Evolutionary conservation across 2,888 invertebrate species (phyloP), one percentile per base, ranked within the genome.

Genomic region (Drosophila atroscutellata): DNA sequence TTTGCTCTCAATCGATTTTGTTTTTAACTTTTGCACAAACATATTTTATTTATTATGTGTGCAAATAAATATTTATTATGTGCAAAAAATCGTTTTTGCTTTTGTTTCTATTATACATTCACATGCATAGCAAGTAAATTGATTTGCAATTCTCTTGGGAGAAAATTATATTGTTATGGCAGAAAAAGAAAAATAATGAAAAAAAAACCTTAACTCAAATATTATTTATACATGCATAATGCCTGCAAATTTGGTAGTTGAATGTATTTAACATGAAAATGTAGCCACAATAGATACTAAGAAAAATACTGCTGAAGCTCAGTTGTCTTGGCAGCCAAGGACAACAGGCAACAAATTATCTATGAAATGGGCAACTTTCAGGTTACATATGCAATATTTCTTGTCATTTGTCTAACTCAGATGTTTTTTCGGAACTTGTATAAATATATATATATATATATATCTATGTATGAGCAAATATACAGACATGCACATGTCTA

Each of bases 301-400:
- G 8, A 45, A 2, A 24, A 45, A 24, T 26, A 0, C 32, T 60
- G 37, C n/a, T 37, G 30, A 54, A 9, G 34, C 15, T 47, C 42
- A 49, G 67, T 59, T 62, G 11, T 28, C 24, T 7, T 42, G 42
- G 30, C 34, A 39, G 49, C 30, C 32, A 42, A 45, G 52, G 36
- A 32, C 20, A 66, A n/a, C n/a, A 30, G 67, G 13, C 54, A 62
- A 68, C 59, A 76, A 61, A 57, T 65, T 71, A 67, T 56, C 55
- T 32, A 47, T 45, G 55, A 62, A 59, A 67, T 65, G 73, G 47
- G 49, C 70, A 77, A 81, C 72, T 81, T 83, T 80, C 73, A 67
- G 65, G 70, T 79, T 83, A 72, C 75, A 77, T 79, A 72, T 77
- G 77, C 66, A 83, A 87, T 85, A 79, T 74, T 85, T 87, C 86